Evolutionary conservation across 2,113 vertebrate species (phyloP).

Genomic region (Thunnus maccoyii): DNA sequence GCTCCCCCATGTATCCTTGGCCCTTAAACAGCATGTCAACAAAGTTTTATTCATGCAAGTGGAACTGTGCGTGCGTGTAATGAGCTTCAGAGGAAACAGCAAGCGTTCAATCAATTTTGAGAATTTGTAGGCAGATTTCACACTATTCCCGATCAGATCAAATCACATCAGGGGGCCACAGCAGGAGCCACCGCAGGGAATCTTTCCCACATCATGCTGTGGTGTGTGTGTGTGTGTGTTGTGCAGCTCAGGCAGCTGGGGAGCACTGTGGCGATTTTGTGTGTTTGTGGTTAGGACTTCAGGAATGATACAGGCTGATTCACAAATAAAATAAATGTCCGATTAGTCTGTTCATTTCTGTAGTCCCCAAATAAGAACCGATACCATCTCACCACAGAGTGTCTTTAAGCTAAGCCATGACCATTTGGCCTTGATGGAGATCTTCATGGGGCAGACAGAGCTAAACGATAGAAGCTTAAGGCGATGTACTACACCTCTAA

Average conservation of each 20-base stretch:
- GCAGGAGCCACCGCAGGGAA: conserved; percentile 30
- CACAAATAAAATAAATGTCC: not conserved
- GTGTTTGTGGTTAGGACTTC: not conserved
- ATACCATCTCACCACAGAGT: not conserved
- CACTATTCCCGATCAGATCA: conserved; percentile 37
- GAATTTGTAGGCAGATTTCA: conserved; percentile 46
- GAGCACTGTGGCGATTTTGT: not conserved
- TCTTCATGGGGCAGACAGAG: not conserved
- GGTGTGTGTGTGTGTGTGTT: not conserved
- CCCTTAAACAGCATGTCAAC: conserved; percentile 38
- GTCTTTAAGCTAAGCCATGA: conserved; percentile 4
- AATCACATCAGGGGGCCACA: conserved; percentile 42
- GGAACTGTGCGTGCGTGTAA: not conserved
- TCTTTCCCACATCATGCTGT: not conserved
- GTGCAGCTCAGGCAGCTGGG: not conserved
- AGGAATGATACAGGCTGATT: not conserved
- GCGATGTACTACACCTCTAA: conserved; percentile 16
- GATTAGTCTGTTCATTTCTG: not conserved
- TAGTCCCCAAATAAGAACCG: not conserved
- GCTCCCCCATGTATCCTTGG: conserved; percentile 41
- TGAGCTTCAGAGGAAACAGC: conserved; percentile 31
- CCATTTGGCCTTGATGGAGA: conserved; percentile 4
- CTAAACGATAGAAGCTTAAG: conserved; percentile 4
- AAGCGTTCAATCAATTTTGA: conserved; percentile 37
- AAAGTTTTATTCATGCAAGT: conserved; percentile 10